Evolutionary conservation across 2,113 vertebrate species (phyloP).

Genomic region (Sarotherodon lohbergeri): DNA sequence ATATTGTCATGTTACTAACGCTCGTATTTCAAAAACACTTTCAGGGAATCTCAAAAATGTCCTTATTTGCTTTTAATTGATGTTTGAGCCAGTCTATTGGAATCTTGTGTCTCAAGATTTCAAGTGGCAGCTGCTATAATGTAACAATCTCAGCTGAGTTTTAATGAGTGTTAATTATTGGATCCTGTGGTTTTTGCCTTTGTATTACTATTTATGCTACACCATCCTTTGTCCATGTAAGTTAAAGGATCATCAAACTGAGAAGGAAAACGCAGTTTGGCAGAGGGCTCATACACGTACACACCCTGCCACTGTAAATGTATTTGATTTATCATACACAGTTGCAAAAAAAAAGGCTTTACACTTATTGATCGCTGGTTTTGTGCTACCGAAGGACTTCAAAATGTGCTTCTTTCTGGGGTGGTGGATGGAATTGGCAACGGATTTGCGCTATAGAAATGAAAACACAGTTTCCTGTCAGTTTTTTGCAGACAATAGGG

Average conservation of each 20-base stretch:
- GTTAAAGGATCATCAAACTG: conserved; percentile 25
- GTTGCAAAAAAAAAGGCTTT: conserved; percentile 44
- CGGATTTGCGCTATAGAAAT: not conserved
- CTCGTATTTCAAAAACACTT: not conserved
- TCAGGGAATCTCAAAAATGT: conserved; percentile 29
- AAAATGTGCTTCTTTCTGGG: not conserved
- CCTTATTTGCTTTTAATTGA: not conserved
- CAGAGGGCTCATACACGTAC: conserved; percentile 2
- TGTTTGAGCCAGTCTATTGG: not conserved
- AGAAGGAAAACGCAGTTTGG: not conserved
- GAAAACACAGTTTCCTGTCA: not conserved
- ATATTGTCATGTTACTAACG: not conserved
- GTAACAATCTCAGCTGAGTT: not conserved
- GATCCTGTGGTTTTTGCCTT: not conserved
- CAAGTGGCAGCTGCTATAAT: not conserved
- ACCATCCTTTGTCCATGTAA: conserved; percentile 18
- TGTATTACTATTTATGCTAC: not conserved
- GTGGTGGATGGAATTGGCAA: not conserved
- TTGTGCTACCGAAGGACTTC: conserved; percentile 13
- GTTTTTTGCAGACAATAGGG: not conserved
- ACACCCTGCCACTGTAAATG: conserved; percentile 29
- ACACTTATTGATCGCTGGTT: conserved; percentile 1
- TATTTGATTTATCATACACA: conserved; percentile 25
- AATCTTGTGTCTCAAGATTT: not conserved
- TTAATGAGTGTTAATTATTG: not conserved